These are phyloP conservation scores for Trachurus trachurus DNA, from an alignment of 2,797 vertebrate species.

Conservation along the genomic window DNA sequence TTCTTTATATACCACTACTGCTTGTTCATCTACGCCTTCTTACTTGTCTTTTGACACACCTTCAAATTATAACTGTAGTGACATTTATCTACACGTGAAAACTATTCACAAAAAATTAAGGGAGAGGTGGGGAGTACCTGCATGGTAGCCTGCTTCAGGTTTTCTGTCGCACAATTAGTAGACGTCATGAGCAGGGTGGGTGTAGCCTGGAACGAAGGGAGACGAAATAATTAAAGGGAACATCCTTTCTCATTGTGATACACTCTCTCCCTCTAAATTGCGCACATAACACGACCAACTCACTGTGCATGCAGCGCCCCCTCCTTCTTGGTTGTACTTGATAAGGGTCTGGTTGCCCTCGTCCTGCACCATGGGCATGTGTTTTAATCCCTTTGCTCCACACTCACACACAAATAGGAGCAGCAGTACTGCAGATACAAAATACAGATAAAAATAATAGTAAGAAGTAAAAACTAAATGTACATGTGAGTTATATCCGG, in stretches of 20 bases:
- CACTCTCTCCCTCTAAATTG: not conserved
- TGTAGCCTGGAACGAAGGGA: constrained; percentile 39
- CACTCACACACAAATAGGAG: constrained; percentile 17
- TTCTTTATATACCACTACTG: not conserved
- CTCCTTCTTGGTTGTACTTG: constrained; percentile 87
- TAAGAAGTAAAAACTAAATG: not conserved
- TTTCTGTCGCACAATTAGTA: not conserved
- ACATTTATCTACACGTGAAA: not conserved
- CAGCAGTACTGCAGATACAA: constrained; percentile 78
- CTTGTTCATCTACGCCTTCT: not conserved
- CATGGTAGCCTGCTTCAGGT: not conserved
- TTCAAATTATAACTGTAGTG: not conserved
- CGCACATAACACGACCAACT: constrained; percentile 2
- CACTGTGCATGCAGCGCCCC: constrained; percentile 68
- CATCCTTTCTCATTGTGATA: not conserved
- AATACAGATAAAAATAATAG: not conserved
- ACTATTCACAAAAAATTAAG: not conserved
- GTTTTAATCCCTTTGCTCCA: not conserved
- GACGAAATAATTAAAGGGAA: not conserved
- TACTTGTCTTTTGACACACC: not conserved
- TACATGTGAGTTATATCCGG: not conserved
- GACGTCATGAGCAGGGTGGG: not conserved
- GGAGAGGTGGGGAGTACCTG: constrained; percentile 41
- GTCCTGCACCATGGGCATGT: not conserved
- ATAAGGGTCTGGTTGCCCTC: constrained; percentile 88